Evolutionary conservation across 2,888 invertebrate species (phyloP).

Genomic region (Papilio protenor): DNA sequence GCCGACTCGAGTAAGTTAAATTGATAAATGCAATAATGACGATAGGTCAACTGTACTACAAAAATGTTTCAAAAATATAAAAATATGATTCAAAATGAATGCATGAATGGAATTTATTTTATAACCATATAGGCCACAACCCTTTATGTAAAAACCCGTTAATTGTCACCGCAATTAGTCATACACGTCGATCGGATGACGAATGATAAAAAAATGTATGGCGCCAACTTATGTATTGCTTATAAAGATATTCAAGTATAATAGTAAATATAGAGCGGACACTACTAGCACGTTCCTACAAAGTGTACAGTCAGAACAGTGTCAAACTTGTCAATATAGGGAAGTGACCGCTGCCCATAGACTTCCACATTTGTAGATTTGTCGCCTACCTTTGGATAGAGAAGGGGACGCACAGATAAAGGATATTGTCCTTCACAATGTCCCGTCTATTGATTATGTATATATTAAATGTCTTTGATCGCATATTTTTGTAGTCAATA

Average conservation of each 20-base stretch:
- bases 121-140: conserved; percentile 1
- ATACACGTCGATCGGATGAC: conserved; percentile 20
- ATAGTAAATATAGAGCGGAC: too few relatives aligned
- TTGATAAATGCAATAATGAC: not conserved
- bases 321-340: too few relatives aligned
- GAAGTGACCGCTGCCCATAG: too few relatives aligned
- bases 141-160: conserved; percentile 31
- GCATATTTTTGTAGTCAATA: conserved; percentile 18
- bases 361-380: too few relatives aligned
- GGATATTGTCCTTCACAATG: not conserved
- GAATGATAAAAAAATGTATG: conserved; percentile 30
- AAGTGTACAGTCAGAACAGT: too few relatives aligned
- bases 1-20: not conserved
- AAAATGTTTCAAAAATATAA: too few relatives aligned
- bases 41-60: not conserved
- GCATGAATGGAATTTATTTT: conserved; percentile 28
- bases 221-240: conserved; percentile 5
- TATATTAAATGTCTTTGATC: not conserved
- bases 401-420: too few relatives aligned
- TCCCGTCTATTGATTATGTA: not conserved
- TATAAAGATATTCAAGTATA: too few relatives aligned
- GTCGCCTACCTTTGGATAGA: too few relatives aligned
- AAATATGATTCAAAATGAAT: too few relatives aligned
- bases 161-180: conserved; percentile 27
- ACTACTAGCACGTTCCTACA: too few relatives aligned